phyloP scores from a whole-genome alignment of 1,140 invertebrate species.

The Solenopsis invicta region DNA sequence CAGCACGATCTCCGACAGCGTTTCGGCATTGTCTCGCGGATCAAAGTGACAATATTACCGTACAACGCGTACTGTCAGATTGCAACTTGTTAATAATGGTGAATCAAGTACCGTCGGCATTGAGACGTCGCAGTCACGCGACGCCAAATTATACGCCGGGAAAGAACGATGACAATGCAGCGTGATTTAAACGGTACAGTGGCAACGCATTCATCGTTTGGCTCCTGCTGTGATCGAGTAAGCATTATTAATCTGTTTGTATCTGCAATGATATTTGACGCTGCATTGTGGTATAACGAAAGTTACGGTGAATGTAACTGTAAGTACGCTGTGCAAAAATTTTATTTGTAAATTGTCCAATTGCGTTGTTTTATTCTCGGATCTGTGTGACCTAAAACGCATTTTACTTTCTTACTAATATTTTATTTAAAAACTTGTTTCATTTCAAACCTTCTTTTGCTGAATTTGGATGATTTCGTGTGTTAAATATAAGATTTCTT shows the following conservation, averaged over 20 bases:
- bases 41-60: conserved; percentile 24
- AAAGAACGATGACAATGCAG: conserved; percentile 38
- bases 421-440: too few species aligned
- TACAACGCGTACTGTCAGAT: conserved; percentile 4
- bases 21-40: conserved; percentile 22
- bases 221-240: conserved; percentile 15
- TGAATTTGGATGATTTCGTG: too few species aligned
- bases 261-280: conserved; percentile 3
- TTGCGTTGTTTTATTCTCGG: too few species aligned
- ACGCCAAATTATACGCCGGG: conserved; percentile 32
- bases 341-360: not conserved
- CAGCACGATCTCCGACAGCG: not conserved
- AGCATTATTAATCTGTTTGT: conserved; percentile 37
- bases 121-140: conserved; percentile 40
- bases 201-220: conserved; percentile 17
- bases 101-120: conserved; percentile 31
- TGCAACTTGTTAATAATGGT: conserved; percentile 39
- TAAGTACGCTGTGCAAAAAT: not conserved
- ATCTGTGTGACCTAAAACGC: too few species aligned
- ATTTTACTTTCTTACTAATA: too few species aligned
- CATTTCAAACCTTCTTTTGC: too few species aligned
- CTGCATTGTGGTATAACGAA: not conserved
- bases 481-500: too few species aligned
- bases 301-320: not conserved
- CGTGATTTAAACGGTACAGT: conserved; percentile 32